phyloP scores from a whole-genome alignment of 2,888 invertebrate genomes.

The Pomacea canaliculata region DNA sequence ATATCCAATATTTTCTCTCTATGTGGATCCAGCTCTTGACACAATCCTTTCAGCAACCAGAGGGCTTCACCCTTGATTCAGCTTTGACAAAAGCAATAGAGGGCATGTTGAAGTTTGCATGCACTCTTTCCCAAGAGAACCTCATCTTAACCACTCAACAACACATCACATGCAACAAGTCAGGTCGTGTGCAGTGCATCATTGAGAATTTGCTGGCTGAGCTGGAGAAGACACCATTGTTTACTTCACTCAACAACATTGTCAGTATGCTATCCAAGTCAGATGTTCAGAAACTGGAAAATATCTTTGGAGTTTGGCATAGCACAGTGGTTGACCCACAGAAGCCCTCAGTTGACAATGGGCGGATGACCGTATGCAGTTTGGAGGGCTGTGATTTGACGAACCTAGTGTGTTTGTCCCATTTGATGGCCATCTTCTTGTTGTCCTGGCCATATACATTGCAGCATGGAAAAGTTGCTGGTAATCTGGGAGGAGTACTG shows the following conservation, averaged over 20 bases:
- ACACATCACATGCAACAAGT: slow-evolving; percentile 37
- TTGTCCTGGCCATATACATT: slow-evolving; percentile 45
- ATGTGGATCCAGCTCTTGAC: slow-evolving; percentile 24
- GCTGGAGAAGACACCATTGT: slow-evolving; percentile 35
- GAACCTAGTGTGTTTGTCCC: slow-evolving; percentile 24
- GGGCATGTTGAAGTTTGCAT: slow-evolving; percentile 1
- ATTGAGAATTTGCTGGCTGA: slow-evolving; percentile 34
- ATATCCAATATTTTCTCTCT: slow-evolving; percentile 16
- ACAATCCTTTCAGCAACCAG: background rate
- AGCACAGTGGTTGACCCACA: background rate
- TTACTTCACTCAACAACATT: slow-evolving; percentile 25
- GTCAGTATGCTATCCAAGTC: slow-evolving; percentile 7
- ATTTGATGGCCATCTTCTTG: slow-evolving; percentile 40
- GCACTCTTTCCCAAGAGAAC: slow-evolving; percentile 16
- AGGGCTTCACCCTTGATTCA: background rate
- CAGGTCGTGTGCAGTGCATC: slow-evolving; percentile 34
- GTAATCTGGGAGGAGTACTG: slow-evolving; percentile 7
- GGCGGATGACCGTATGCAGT: background rate
- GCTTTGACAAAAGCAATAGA: background rate
- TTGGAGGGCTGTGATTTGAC: background rate
- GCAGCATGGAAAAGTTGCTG: background rate
- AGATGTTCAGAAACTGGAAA: slow-evolving; percentile 12
- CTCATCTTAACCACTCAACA: slow-evolving; percentile 39
- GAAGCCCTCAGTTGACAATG: background rate
- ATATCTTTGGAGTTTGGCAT: slow-evolving; percentile 18